A percentile compares a stretch with the other conserved stretches of the same genome.
Conservation (phyloP, 2,888 invertebrate genomes). For the Microchrysa polita region DNA sequence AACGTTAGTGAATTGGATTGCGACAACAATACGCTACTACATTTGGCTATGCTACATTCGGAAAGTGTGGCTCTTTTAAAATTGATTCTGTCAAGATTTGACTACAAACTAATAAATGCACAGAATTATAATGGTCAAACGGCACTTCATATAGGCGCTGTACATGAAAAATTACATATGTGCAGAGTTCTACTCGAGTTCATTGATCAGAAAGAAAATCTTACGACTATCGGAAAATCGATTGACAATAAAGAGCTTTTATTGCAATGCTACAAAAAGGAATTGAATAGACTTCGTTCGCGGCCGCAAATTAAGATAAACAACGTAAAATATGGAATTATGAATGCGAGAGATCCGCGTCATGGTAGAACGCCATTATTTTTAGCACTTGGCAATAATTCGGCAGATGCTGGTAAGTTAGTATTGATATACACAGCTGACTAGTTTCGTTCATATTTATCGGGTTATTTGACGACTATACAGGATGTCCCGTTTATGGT, state of each 20-base stretch:
- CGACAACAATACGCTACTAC: constrained; percentile 58
- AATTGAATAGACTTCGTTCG: neutral
- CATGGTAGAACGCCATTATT: constrained; percentile 58
- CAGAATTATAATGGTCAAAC: constrained; percentile 60
- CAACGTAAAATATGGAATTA: constrained; percentile 53
- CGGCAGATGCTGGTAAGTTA: constrained; percentile 45
- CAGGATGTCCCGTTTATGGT: too few species aligned
- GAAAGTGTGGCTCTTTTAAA: constrained; percentile 53
- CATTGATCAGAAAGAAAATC: constrained; percentile 54
- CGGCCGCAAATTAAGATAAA: constrained; percentile 6
- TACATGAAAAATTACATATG: constrained; percentile 56
- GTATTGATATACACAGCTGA: too few species aligned
- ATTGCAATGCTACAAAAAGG: neutral
- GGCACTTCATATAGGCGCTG: constrained; percentile 58
- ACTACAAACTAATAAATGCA: constrained; percentile 55
- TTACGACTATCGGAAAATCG: constrained; percentile 33
- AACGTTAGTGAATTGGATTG: constrained; percentile 55
- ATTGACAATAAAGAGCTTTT: constrained; percentile 47
- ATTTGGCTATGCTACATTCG: constrained; percentile 57
- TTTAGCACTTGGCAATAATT: constrained; percentile 57
- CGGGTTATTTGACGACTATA: too few species aligned
- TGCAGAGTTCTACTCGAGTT: constrained; percentile 57
- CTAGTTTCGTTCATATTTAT: too few species aligned
- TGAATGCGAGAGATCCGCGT: constrained; percentile 58
- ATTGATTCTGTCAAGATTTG: constrained; percentile 55